These are phyloP conservation scores for Megamerina dolium DNA, from an alignment of 2,888 invertebrate genomes.

Conservation along the genomic window DNA sequence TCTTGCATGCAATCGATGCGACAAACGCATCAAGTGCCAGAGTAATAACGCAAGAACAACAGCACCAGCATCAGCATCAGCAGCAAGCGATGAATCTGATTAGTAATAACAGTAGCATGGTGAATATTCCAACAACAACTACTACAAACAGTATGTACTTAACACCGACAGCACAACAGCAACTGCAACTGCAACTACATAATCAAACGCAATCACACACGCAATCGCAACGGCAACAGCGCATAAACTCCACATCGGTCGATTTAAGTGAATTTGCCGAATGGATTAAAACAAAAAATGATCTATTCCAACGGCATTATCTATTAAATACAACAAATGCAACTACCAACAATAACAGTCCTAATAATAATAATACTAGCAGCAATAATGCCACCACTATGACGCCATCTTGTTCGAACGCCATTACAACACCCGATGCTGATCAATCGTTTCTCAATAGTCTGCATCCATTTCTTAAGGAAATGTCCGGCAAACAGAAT, in stretches of 20 bases:
- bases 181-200: slow-evolving; percentile 20
- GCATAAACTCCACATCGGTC: slow-evolving; percentile 18
- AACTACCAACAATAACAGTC: too few species aligned
- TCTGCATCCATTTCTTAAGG: slow-evolving; percentile 40
- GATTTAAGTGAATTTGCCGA: slow-evolving; percentile 38
- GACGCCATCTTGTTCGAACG: too few species aligned
- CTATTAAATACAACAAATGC: too few species aligned
- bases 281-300: slow-evolving; percentile 36
- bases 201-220: slow-evolving; percentile 1
- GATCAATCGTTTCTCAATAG: slow-evolving; percentile 43
- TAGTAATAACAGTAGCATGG: too few species aligned
- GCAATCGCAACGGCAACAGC: slow-evolving; percentile 12
- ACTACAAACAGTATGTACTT: too few species aligned
- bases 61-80: too few species aligned
- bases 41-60: too few species aligned
- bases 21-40: slow-evolving; percentile 16
- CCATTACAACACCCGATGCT: slow-evolving; percentile 34
- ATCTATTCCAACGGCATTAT: slow-evolving; percentile 25
- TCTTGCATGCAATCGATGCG: slow-evolving; percentile 21
- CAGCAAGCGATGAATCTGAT: too few species aligned
- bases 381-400: too few species aligned
- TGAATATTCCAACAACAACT: too few species aligned
- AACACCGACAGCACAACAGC: slow-evolving; percentile 23
- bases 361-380: too few species aligned
- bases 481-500: slow-evolving; percentile 43